Conservation (phyloP, 2,888 invertebrate genomes). For the Orthosia gothica region DNA sequence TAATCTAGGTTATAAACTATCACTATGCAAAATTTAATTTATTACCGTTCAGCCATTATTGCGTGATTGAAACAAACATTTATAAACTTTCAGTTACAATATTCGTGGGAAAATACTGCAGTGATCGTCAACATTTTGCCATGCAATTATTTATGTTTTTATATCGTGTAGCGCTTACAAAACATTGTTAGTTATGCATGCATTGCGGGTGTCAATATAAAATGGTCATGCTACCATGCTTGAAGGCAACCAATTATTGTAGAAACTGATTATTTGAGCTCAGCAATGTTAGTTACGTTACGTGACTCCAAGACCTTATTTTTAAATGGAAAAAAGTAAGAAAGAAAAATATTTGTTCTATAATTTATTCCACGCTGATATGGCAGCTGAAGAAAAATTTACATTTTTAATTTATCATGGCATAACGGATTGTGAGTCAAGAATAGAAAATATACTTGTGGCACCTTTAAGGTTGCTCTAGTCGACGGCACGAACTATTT, state of each 20-base stretch:
- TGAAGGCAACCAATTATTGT: constrained; percentile 67
- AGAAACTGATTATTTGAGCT: constrained; percentile 47
- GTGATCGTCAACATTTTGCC: neutral
- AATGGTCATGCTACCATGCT: constrained; percentile 63
- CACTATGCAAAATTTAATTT: too few relatives aligned
- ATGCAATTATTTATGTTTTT: neutral
- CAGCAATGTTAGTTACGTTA: constrained; percentile 57
- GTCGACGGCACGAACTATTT: too few relatives aligned
- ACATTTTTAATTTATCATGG: constrained; percentile 30
- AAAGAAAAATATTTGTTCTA: constrained; percentile 43
- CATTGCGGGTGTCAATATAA: constrained; percentile 40
- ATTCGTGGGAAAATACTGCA: neutral
- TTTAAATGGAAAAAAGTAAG: constrained; percentile 27
- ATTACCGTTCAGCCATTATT: too few relatives aligned
- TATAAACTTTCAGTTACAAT: too few relatives aligned
- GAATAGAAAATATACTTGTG: constrained; percentile 9
- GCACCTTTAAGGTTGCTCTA: too few relatives aligned
- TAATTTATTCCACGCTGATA: constrained; percentile 46
- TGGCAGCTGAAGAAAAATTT: constrained; percentile 18
- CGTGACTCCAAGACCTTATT: constrained; percentile 61
- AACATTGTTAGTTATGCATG: constrained; percentile 23
- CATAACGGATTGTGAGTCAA: constrained; percentile 22
- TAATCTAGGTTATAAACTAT: too few relatives aligned
- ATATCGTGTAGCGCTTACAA: neutral
- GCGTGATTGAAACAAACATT: too few relatives aligned